Conservation (phyloP, 2,888 invertebrate species). For the Encarsia formosa region DNA sequence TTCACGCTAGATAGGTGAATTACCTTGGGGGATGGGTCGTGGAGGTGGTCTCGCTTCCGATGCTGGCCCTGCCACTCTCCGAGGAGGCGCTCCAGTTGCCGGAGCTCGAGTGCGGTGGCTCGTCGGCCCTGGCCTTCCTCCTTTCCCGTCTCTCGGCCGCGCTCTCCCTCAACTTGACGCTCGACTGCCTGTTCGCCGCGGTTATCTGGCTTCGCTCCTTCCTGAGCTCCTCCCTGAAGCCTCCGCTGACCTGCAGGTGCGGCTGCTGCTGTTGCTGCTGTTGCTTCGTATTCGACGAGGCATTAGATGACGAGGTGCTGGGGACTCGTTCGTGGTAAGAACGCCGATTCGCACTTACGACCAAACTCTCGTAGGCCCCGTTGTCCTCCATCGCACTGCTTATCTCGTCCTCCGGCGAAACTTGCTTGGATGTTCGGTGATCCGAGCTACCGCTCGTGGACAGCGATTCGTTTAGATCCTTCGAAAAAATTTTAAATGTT, state of each 20-base stretch:
- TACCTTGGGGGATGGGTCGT: slow-evolving; percentile 57
- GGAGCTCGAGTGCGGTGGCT: slow-evolving; percentile 83
- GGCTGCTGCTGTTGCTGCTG: slow-evolving; percentile 1
- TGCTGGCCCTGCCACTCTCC: slow-evolving; percentile 80
- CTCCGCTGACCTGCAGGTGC: not conserved
- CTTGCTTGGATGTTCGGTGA: not conserved
- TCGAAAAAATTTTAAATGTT: too few relatives aligned
- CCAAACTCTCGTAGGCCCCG: not conserved
- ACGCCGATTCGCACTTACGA: slow-evolving; percentile 8
- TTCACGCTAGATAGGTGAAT: not conserved
- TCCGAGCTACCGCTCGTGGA: not conserved
- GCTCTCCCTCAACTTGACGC: slow-evolving; percentile 74
- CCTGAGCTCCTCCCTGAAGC: not conserved
- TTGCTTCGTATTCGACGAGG: slow-evolving; percentile 39
- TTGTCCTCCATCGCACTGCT: not conserved
- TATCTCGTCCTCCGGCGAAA: not conserved
- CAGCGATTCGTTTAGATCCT: not conserved
- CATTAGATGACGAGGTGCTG: slow-evolving; percentile 64
- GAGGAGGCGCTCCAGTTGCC: slow-evolving; percentile 96
- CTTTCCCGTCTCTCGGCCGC: slow-evolving; percentile 68
- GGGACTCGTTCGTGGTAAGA: slow-evolving; percentile 75
- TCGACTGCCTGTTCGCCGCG: slow-evolving; percentile 28
- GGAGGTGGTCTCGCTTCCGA: slow-evolving; percentile 76
- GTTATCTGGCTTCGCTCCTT: slow-evolving; percentile 25
- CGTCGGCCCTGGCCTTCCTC: slow-evolving; percentile 66